Conservation (phyloP, 2,113 vertebrate genomes). For the Colossoma macropomum region DNA sequence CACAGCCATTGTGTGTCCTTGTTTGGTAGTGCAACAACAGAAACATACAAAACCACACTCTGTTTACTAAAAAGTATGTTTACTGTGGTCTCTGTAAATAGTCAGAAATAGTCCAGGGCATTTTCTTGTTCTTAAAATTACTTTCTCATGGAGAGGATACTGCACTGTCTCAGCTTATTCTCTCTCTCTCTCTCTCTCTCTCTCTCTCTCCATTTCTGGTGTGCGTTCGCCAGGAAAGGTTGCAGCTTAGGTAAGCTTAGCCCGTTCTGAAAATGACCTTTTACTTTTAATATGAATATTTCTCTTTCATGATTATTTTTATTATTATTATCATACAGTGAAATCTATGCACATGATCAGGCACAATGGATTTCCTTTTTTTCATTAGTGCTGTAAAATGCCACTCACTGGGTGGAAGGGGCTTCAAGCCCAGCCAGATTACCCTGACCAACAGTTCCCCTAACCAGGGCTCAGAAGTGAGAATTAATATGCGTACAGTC, state of each 20-base stretch:
- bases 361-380: conserved; percentile 83
- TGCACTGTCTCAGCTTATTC: not conserved
- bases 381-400: conserved; percentile 94
- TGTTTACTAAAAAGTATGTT: too few species aligned
- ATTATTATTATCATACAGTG: conserved; percentile 77
- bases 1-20: too few species aligned
- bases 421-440: conserved; percentile 66
- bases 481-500: conserved; percentile 92
- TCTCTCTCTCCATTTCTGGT: conserved; percentile 64
- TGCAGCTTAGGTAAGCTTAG: conserved; percentile 95
- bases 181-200: conserved; percentile 53
- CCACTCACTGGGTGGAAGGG: conserved; percentile 80
- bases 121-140: not conserved
- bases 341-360: conserved; percentile 88
- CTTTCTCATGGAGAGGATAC: not conserved
- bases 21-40: too few species aligned
- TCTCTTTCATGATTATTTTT: conserved; percentile 80
- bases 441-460: conserved; percentile 49
- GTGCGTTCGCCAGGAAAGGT: conserved; percentile 88
- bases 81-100: not conserved
- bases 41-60: too few species aligned
- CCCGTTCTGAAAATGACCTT: conserved; percentile 91
- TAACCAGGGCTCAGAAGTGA: conserved; percentile 72
- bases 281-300: conserved; percentile 98
- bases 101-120: not conserved